Evolutionary conservation across 2,113 vertebrate genomes (phyloP), one percentile per base, ranked within the genome.

Genomic region (Sitta europaea): DNA sequence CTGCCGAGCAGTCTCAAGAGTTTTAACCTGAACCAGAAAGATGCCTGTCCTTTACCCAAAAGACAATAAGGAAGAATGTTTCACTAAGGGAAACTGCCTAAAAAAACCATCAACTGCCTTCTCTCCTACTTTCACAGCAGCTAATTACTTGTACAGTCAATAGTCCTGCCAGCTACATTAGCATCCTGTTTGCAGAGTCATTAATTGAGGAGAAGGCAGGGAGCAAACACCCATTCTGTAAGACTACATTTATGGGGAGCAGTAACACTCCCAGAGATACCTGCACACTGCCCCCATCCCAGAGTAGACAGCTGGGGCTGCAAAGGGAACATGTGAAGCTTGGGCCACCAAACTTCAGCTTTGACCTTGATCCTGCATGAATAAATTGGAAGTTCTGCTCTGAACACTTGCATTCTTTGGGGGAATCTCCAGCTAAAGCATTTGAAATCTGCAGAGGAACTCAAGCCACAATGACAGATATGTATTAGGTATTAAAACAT

Each of bases 101-200:
- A 29, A 84, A 89, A 89, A 5, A 18, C 54, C 47, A 35, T 47
- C 58, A 53, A 13, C 45, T 86, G 17, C 42, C 45, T 92, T 80
- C 36, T 83, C 51, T 42, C 22, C 24, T 88, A 7, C 54, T 66
- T 88, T 61, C 18, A 40, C 0, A 0, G 40, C 59, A 84, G 51
- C 59, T 87, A 80, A 91, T 94, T 84, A 65, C 79, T 73, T 51
- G 47, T 55, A 84, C 42, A 77, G 73, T 74, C 84, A 74, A 58
- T 47, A 86, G 59, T 47, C 33, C 25, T 91, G 78, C 35, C 59
- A 70, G 31, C 33, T 45, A 29, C 1, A 5, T 9, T 50, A 62
- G 47, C 43, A 89, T 28, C 55, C 38, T 58, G 63, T 62, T 81
- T 54, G 43, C 0, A 1, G 38, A 66, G 51, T 21, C 73, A 77